Base-by-base conservation (phyloP, 37 sponge, comb jelly and placozoan genomes). In the Crambe crambe region DNA sequence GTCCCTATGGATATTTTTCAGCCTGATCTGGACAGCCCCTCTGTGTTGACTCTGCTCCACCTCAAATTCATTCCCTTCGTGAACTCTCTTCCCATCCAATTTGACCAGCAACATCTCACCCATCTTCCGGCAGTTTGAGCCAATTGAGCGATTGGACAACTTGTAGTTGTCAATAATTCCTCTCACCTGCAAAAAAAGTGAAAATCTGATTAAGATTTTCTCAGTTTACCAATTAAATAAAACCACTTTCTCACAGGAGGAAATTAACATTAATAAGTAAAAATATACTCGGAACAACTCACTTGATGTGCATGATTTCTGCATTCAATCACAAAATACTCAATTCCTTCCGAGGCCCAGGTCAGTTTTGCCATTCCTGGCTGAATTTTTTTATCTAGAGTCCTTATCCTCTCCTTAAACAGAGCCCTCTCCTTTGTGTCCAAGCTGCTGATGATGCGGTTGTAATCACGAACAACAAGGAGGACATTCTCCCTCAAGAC, bases 281-380 rank as follows among this genome's bases (percentile, higher is more conserved):
- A 54, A 54, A 54, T 54, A 54, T 18, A 54, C n/a, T n/a, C n/a
- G n/a, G n/a, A n/a, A n/a, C n/a, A n/a, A 73, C 59, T 37, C 25
- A 95, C 91, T 56, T 83, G 79, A 37, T 73, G 80, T 15, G 99
- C 96, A 42, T 95, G 93, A 6, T 41, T 67, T 1, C 99, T 75
- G 60, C 99, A 98, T 54, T 98, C 96, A 17, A 42, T 71, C 17
- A 98, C 84, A 89, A 92, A 97, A 66, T 74, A 83, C 40, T 95
- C 94, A 18, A 87, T 91, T 3, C 96, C 96, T 54, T 93, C 86
- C n/a, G 91, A 89, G 29, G 91, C 92, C 99, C 99, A 98, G 25
- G 94, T 98, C 67, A 98, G 86, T 84, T 98, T 98, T 39, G 95
- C 82, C 64, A 95, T 87, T 15, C 99, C 99, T 3, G 99, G 91